These are phyloP conservation scores for Berghia stephanieae DNA, from an alignment of 1,140 invertebrate species.

Conservation along the genomic window DNA sequence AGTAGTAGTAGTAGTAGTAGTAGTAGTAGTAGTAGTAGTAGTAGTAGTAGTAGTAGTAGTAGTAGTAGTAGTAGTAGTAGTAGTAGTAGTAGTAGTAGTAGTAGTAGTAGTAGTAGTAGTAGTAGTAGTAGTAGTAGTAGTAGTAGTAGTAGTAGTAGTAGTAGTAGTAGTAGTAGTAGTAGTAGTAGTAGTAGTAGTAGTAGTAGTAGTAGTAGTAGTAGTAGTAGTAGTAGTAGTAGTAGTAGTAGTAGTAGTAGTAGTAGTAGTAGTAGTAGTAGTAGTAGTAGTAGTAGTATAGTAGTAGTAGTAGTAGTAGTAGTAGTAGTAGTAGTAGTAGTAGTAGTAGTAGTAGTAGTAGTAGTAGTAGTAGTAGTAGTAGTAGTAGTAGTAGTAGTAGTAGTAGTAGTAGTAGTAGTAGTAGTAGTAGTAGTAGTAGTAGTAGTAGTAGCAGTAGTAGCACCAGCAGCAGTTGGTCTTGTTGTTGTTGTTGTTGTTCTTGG, in stretches of 20 bases:
- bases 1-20: background rate
- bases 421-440: slow-evolving; percentile 7
- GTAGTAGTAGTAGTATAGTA: too few species aligned
- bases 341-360: background rate
- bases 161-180: slow-evolving; percentile 7
- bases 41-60: background rate
- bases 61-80: background rate
- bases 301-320: slow-evolving; percentile 7
- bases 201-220: background rate
- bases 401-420: slow-evolving; percentile 8
- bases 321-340: background rate
- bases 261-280: background rate
- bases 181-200: background rate
- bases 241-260: background rate
- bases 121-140: background rate
- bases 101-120: background rate
- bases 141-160: slow-evolving; percentile 1
- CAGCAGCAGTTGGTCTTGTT: slow-evolving; percentile 1
- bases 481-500: background rate
- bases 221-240: background rate
- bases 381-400: background rate
- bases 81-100: background rate
- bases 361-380: background rate
- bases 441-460: background rate
- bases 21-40: slow-evolving; percentile 8